A percentile compares a stretch with the other conserved stretches of the same genome.
phyloP scores from a whole-genome alignment of 2,113 vertebrate species.

The Cinclus cinclus region DNA sequence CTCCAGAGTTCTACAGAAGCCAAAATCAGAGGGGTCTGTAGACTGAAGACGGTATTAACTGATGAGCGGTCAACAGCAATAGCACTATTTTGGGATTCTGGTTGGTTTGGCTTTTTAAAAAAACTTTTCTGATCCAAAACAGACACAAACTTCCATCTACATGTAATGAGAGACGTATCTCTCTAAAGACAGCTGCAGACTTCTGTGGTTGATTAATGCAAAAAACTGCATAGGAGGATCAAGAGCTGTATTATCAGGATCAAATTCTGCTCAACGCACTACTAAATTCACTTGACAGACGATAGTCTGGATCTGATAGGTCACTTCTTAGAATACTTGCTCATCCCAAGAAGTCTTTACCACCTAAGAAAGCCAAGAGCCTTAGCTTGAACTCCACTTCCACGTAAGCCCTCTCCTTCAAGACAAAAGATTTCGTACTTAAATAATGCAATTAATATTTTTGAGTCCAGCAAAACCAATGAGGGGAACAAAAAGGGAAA shows the following conservation, averaged over 20 bases:
- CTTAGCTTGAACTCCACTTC: not conserved
- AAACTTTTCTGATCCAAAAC: not conserved
- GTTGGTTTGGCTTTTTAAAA: not conserved
- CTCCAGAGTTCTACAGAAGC: not conserved
- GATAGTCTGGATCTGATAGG: accelerated
- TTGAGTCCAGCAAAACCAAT: not conserved
- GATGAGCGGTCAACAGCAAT: not conserved
- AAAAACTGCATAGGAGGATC: not conserved
- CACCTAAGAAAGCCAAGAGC: not conserved
- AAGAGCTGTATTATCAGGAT: not conserved
- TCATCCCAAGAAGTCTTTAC: not conserved
- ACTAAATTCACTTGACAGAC: not conserved
- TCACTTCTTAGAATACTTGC: not conserved
- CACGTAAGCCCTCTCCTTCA: not conserved
- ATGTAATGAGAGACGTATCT: not conserved
- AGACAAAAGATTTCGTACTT: not conserved
- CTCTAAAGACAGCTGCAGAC: not conserved
- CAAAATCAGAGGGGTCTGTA: not conserved
- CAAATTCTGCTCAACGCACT: not conserved
- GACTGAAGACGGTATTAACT: not conserved
- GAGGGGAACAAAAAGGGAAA: not conserved
- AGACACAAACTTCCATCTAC: not conserved
- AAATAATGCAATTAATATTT: not conserved
- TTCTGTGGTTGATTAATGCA: not conserved
- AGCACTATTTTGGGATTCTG: not conserved